Base-by-base conservation (phyloP, 2,113 vertebrate genomes). In the Azemiops feae region DNA sequence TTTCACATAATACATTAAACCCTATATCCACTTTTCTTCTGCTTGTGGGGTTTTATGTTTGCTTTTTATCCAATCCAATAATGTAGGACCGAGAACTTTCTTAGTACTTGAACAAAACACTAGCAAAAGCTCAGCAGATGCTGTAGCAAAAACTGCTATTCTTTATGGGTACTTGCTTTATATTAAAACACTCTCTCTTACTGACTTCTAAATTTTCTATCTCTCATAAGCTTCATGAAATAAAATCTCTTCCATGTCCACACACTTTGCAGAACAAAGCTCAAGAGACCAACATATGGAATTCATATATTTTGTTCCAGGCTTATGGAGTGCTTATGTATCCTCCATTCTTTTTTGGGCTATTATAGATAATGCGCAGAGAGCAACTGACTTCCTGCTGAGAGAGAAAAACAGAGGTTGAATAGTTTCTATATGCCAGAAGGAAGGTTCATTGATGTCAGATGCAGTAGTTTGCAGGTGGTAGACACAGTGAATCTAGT, bases 261-360 rank as follows among this genome's bases (percentile, higher is more conserved):
- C 43, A 43, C 90, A 94, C 92, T 95, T 45, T 0, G 0, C 57
- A 92, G 93, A 85, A 95, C 92, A 88, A 87, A 94, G 94, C 52
- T 91, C 3, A 0, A 69, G 89, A 91, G n/a, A 94, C 87, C 90
- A 92, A 90, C 96, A 96, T 96, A 95, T 96, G 96, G 95, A 97
- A 91, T 87, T 94, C 91, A 96, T 97, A 95, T 94, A 87, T 91
- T 52, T 53, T 89, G 58, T 95, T 96, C 94, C 94, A 92, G 52
- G 89, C 95, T 95, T 96, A 57, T 93, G 95, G 95, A 92, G 94
- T 91, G 92, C 95, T 95, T 95, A 94, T 4, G 12, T 27, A 89
- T 25, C 34, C 23, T 89, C 54, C 22, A 0, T 94, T 94, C 92
- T 95, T 90, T 57, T 11, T 0, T 53, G 87, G 91, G 16, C 88